These are phyloP conservation scores for Hystrix brachyura DNA, from an alignment of 2,113 vertebrate genomes.

Conservation along the genomic window DNA sequence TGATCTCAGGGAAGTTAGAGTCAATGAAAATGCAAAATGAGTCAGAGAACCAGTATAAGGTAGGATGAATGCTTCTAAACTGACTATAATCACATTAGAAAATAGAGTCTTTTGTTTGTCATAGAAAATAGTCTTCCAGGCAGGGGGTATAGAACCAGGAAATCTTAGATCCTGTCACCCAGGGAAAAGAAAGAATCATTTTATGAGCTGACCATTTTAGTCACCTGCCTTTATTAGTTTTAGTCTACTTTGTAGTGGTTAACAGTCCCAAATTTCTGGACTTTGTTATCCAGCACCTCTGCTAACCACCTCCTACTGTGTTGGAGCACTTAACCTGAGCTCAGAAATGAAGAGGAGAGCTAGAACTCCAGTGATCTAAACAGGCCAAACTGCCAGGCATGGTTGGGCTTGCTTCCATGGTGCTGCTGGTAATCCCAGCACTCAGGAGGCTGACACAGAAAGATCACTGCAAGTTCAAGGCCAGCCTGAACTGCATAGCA, in stretches of 20 bases:
- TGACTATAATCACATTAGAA: slow-evolving; percentile 36
- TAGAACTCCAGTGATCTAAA: background rate
- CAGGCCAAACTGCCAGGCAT: too few species aligned
- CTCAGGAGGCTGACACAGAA: too few species aligned
- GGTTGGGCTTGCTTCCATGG: too few species aligned
- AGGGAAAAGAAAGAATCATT: background rate
- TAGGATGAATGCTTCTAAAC: background rate
- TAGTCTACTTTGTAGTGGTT: background rate
- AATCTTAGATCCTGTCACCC: background rate
- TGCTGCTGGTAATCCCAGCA: too few species aligned
- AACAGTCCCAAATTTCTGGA: slow-evolving; percentile 14
- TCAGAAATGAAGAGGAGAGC: background rate
- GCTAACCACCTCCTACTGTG: background rate
- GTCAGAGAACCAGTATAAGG: background rate
- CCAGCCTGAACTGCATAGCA: too few species aligned
- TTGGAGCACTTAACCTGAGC: background rate
- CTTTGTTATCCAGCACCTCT: background rate
- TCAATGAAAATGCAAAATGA: slow-evolving; percentile 29
- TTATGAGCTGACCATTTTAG: background rate
- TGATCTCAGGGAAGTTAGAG: background rate
- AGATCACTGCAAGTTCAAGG: too few species aligned
- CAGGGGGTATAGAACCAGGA: background rate
- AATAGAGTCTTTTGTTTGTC: background rate
- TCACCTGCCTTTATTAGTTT: background rate
- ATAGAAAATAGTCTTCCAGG: background rate